These are phyloP conservation scores for Brachypterus glaber DNA, from an alignment of 2,888 invertebrate genomes.

Conservation along the genomic window DNA sequence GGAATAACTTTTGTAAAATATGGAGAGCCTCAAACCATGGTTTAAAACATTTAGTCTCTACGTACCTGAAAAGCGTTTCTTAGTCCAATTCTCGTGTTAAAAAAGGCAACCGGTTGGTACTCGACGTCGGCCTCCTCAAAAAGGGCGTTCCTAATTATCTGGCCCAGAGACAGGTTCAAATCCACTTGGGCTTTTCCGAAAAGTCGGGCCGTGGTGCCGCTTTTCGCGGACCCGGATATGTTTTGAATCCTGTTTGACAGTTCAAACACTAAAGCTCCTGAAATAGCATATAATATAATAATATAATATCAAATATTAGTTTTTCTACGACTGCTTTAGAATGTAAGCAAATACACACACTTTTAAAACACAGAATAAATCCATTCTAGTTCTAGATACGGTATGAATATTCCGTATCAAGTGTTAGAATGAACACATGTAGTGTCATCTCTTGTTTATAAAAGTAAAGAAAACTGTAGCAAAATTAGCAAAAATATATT, in stretches of 20 bases:
- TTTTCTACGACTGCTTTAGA: too few species aligned
- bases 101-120: slow-evolving; percentile 96
- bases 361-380: neutral
- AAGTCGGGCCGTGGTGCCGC: slow-evolving; percentile 35
- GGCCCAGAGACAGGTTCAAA: slow-evolving; percentile 90
- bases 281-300: slow-evolving; percentile 4
- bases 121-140: slow-evolving; percentile 97
- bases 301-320: neutral
- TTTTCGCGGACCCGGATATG: slow-evolving; percentile 51
- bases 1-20: too few species aligned
- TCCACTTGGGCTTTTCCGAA: slow-evolving; percentile 83
- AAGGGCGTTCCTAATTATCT: slow-evolving; percentile 82
- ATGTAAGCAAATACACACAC: too few species aligned
- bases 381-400: too few species aligned
- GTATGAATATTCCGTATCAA: too few species aligned
- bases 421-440: too few species aligned
- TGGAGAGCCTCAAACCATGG: too few species aligned
- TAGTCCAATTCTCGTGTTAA: slow-evolving; percentile 82
- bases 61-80: slow-evolving; percentile 38
- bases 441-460: too few species aligned
- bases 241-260: slow-evolving; percentile 91
- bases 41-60: too few species aligned
- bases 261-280: slow-evolving; percentile 78
- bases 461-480: too few species aligned
- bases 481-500: too few species aligned